phyloP scores from a whole-genome alignment of 2,797 vertebrate species.

The Cirrhinus molitorella region DNA sequence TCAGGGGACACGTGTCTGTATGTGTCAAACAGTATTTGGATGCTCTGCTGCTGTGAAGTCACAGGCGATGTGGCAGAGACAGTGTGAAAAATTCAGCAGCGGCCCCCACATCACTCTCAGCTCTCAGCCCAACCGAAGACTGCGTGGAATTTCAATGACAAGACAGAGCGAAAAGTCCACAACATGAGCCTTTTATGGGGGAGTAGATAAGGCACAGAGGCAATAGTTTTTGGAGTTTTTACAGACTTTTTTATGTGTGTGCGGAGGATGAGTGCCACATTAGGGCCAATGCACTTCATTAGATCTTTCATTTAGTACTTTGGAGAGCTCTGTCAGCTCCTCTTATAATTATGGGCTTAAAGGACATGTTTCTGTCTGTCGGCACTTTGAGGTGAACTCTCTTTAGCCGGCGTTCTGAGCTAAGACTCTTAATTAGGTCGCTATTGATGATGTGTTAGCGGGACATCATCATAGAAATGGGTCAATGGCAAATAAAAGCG shows the following conservation, averaged over 20 bases:
- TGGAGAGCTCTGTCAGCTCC: background rate
- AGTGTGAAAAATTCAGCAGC: slow-evolving; percentile 48
- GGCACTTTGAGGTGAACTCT: background rate
- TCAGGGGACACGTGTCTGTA: slow-evolving; percentile 22
- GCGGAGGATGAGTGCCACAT: background rate
- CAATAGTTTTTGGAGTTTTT: background rate
- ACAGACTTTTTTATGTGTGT: background rate
- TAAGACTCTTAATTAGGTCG: background rate
- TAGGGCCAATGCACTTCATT: slow-evolving; percentile 11
- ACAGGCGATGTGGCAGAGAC: slow-evolving; percentile 2
- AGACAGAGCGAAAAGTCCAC: slow-evolving; percentile 5
- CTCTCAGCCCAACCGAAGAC: slow-evolving; percentile 36
- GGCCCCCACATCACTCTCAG: slow-evolving; percentile 30
- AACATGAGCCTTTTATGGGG: slow-evolving; percentile 33
- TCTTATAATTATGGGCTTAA: slow-evolving; percentile 23
- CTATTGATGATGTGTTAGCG: slow-evolving; percentile 18
- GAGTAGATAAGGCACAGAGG: background rate
- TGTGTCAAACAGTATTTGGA: slow-evolving; percentile 24
- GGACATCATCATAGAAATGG: background rate
- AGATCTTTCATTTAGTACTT: slow-evolving; percentile 1
- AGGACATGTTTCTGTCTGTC: slow-evolving; percentile 3
- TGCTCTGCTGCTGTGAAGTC: background rate
- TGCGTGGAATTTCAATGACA: slow-evolving; percentile 47
- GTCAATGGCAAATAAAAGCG: background rate
- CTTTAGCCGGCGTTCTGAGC: background rate